Conservation (phyloP, 2,113 vertebrate species). For the Phrynosoma platyrhinos region DNA sequence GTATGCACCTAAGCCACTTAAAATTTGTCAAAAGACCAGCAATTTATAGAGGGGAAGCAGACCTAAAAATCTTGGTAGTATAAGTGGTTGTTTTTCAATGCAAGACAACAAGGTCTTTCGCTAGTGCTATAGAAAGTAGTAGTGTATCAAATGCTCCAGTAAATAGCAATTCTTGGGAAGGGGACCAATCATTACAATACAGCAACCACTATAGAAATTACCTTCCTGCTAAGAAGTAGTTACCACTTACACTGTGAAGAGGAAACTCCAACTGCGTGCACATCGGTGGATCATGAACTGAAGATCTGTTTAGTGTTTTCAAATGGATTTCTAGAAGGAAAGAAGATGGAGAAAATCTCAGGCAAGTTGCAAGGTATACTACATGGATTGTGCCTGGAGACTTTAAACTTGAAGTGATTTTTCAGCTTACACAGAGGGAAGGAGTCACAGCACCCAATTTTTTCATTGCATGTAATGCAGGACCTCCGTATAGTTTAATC, state of each 20-base stretch:
- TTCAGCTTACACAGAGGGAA: slow-evolving; percentile 59
- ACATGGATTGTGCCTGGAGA: slow-evolving; percentile 61
- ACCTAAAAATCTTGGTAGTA: slow-evolving; percentile 9
- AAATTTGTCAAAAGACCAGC: neutral
- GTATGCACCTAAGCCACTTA: neutral
- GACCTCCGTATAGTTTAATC: slow-evolving; percentile 57
- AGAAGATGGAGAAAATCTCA: slow-evolving; percentile 12
- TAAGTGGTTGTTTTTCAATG: neutral
- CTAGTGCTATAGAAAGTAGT: neutral
- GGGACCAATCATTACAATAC: slow-evolving; percentile 4
- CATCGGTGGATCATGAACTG: slow-evolving; percentile 37
- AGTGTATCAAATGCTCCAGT: neutral
- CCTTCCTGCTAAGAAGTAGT: slow-evolving; percentile 40
- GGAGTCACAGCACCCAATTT: slow-evolving; percentile 66
- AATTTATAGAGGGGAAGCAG: slow-evolving; percentile 3
- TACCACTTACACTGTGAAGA: slow-evolving; percentile 15
- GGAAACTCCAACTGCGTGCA: slow-evolving; percentile 9
- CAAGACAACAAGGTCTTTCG: neutral
- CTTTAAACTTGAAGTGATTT: slow-evolving; percentile 66
- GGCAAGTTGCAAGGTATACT: slow-evolving; percentile 48
- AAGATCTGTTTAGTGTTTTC: slow-evolving; percentile 36
- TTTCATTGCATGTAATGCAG: slow-evolving; percentile 64
- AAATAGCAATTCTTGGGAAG: fast-evolving
- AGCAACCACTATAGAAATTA: slow-evolving; percentile 6
- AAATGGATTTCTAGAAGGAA: slow-evolving; percentile 49